Conservation (phyloP, 2,113 vertebrate genomes). For the Lanius ludovicianus region DNA sequence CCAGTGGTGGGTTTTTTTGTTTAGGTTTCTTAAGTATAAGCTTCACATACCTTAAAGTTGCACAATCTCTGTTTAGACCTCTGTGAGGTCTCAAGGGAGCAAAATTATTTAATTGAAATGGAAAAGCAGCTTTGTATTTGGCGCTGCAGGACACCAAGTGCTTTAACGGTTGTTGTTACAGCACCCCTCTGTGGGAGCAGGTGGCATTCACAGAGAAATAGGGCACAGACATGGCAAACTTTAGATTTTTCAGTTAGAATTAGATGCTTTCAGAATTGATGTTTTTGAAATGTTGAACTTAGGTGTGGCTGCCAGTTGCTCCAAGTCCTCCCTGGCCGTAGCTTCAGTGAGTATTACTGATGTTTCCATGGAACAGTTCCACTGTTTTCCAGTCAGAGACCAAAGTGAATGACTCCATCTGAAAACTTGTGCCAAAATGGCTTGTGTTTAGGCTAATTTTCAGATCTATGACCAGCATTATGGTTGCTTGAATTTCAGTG, state of each 20-base stretch:
- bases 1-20: background rate
- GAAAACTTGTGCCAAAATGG: background rate
- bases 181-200: slow-evolving; percentile 21
- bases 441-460: background rate
- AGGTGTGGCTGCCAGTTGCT: background rate
- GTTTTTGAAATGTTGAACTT: background rate
- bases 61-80: background rate
- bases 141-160: too few species aligned
- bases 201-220: background rate
- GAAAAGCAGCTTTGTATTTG: background rate
- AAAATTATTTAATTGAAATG: background rate
- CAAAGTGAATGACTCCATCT: background rate
- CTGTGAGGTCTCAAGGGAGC: background rate
- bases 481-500: background rate
- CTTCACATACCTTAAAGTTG: background rate
- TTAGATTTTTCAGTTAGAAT: background rate
- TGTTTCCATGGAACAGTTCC: background rate
- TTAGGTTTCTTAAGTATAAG: background rate
- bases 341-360: background rate
- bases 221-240: background rate
- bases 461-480: background rate
- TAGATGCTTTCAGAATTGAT: background rate
- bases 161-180: background rate
- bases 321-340: background rate
- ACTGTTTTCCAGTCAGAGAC: background rate